phyloP scores from a whole-genome alignment of 2,888 invertebrate genomes.

The Clunio marinus region DNA sequence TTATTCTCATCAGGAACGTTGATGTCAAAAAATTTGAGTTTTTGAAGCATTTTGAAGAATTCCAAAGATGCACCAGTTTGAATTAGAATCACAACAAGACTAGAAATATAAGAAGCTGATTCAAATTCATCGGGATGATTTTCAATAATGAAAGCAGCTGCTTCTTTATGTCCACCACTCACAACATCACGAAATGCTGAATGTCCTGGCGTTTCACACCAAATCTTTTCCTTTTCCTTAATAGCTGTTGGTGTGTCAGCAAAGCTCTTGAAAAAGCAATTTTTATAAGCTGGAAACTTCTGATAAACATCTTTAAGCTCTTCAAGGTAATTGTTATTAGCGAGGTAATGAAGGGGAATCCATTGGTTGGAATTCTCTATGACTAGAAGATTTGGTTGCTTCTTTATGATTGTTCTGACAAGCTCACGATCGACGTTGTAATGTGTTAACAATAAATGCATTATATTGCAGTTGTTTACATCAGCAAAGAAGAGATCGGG shows the following conservation, averaged over 20 bases:
- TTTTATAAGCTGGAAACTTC: background rate
- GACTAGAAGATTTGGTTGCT: background rate
- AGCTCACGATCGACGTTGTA: background rate
- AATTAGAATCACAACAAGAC: background rate
- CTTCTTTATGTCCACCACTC: background rate
- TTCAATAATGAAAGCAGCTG: constrained; percentile 2
- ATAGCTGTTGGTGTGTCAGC: background rate
- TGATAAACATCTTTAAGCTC: constrained; percentile 5
- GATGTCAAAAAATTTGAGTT: background rate
- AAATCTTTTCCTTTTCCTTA: background rate
- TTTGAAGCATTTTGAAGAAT: background rate
- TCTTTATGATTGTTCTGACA: background rate
- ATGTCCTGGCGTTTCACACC: constrained; percentile 13
- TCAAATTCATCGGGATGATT: constrained; percentile 10
- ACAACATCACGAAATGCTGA: background rate
- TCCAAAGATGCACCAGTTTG: background rate
- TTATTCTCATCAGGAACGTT: background rate
- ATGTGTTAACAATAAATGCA: background rate
- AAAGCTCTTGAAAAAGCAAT: constrained; percentile 8
- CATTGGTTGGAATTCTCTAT: background rate
- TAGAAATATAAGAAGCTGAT: background rate
- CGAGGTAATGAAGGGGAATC: constrained; percentile 6
- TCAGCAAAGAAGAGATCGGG: background rate
- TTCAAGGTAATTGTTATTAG: background rate
- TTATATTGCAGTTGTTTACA: background rate